Base-by-base conservation (phyloP, 2,113 vertebrate species). In the Dinomys branickii region DNA sequence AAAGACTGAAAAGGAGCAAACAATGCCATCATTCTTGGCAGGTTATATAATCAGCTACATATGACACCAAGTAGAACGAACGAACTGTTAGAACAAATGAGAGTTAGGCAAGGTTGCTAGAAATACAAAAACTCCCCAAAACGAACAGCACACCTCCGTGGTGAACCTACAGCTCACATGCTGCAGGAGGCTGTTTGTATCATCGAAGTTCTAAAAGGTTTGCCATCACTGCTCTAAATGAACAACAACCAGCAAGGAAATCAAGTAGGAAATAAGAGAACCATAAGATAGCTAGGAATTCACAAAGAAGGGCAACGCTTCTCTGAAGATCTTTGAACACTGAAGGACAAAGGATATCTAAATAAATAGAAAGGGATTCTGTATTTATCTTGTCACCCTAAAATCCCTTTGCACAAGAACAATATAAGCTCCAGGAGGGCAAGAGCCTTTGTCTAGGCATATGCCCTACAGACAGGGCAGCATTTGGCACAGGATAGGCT, bases 21-120 rank as follows among this genome's bases (percentile, higher is more conserved):
- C 17, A 2, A 24, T 47, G 77, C 19, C n/a, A 20, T 16, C 26
- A 0, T n/a, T 47, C 52, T 47, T 54, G 58, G 19, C 47, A 30
- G 33, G 19, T 56, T 20, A 35, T 20, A 14, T 3, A 65, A 38
- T 50, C 59, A 38, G 38, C 38, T 77, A 63, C 33, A 16, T 26
- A 47, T 28, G 54, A 88, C 83, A 73, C 28, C 20, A 54, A 67
- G 44, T n/a, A 35, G 54, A 82, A 54, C 35, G 56, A 75, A 82
- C 83, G 41, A 65, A 52, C 20, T 13, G 6, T 58, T 47, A 85
- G 41, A 71, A 81, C 14, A 6, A 33, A 38, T 12, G 38, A 75
- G 38, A 14, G 10, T 35, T 28, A 5, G 12, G 12, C 59, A 95
- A 77, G 38, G 56, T 6, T 26, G 33, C 44, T 7, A 63, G 47